A percentile compares a stretch with the other conserved stretches of the same genome.
Evolutionary conservation across 2,797 vertebrate genomes (phyloP).

Genomic region (Argyrosomus regius): DNA sequence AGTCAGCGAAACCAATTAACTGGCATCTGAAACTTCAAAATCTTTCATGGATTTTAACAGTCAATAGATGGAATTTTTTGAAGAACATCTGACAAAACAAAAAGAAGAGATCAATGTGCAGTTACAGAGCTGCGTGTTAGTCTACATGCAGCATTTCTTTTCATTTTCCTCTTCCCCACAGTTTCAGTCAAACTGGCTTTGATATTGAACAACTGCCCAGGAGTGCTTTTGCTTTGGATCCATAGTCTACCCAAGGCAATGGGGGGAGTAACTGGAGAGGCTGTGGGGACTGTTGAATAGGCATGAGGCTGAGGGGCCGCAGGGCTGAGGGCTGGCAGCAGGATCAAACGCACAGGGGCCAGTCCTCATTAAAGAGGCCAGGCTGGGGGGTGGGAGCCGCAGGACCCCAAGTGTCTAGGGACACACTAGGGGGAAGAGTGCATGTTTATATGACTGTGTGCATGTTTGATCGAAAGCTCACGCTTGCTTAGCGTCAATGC

Average conservation of each 20-base stretch:
- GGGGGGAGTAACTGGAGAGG: constrained; percentile 65
- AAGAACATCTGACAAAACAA: constrained; percentile 52
- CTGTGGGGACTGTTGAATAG: constrained; percentile 78
- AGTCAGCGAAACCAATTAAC: constrained; percentile 52
- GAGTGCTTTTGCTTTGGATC: constrained; percentile 75
- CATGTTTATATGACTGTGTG: constrained; percentile 61
- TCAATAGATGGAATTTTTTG: constrained; percentile 47
- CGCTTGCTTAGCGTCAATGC: constrained; percentile 54
- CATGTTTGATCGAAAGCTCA: constrained; percentile 57
- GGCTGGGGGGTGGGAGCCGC: constrained; percentile 62
- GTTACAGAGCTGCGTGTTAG: constrained; percentile 36
- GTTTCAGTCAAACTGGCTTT: constrained; percentile 69
- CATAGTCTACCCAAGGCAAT: constrained; percentile 70
- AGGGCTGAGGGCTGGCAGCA: constrained; percentile 70
- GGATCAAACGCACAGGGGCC: constrained; percentile 82
- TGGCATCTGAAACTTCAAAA: constrained; percentile 40
- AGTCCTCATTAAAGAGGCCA: constrained; percentile 83
- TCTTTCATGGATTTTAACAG: constrained; percentile 49
- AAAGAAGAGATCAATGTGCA: constrained; percentile 43
- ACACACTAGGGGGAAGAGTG: constrained; percentile 51
- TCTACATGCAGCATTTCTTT: constrained; percentile 39
- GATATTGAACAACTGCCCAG: constrained; percentile 73
- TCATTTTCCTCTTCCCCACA: neutral
- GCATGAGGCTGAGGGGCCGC: constrained; percentile 78
- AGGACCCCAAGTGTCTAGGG: constrained; percentile 70